Conservation (phyloP, 2,113 vertebrate species). For the Chitala chitala region DNA sequence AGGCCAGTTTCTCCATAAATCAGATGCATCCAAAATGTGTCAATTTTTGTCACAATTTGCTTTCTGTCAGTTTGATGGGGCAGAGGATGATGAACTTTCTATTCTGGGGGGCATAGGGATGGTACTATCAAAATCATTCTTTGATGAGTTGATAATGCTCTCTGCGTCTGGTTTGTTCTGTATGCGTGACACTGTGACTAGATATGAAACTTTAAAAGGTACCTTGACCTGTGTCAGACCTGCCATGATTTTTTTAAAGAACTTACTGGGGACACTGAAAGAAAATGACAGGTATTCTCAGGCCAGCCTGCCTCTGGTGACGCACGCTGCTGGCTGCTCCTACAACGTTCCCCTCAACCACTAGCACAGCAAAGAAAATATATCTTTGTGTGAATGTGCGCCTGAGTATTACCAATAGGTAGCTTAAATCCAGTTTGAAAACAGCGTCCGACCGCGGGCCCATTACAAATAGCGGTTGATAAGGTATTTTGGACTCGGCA, state of each 20-base stretch:
- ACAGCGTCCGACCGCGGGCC: too few relatives aligned
- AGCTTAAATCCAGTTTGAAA: too few relatives aligned
- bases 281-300: background rate
- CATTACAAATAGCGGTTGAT: too few relatives aligned
- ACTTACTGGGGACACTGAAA: background rate
- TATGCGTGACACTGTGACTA: too few relatives aligned
- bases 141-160: background rate
- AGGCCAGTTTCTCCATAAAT: conserved; percentile 8
- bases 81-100: background rate
- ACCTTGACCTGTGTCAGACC: background rate
- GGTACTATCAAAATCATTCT: background rate
- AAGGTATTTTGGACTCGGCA: too few relatives aligned
- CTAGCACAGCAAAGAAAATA: too few relatives aligned
- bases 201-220: background rate
- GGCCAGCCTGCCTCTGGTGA: background rate
- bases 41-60: background rate
- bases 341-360: background rate
- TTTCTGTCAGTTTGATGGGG: background rate
- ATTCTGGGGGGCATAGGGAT: background rate
- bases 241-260: background rate
- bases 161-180: background rate
- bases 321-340: background rate
- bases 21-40: background rate
- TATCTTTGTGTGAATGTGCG: background rate
- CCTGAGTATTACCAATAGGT: too few relatives aligned